These are phyloP conservation scores for Drymonia ruficornis DNA, from an alignment of 2,888 invertebrate species.

Conservation along the genomic window DNA sequence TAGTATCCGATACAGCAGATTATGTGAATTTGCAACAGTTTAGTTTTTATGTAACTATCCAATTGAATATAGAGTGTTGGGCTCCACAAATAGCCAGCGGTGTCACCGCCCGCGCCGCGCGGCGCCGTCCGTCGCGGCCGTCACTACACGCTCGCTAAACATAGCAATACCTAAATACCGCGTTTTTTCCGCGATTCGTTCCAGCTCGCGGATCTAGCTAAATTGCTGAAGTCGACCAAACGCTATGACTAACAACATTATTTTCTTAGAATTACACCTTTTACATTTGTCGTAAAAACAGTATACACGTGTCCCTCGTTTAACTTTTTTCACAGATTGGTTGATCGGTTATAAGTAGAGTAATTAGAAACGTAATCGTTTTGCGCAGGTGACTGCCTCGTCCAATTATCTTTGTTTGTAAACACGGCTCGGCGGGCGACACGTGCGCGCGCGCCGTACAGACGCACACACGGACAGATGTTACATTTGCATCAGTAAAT, in stretches of 20 bases:
- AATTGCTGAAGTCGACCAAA: background rate
- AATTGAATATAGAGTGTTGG: background rate
- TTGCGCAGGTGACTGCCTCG: background rate
- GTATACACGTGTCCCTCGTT: background rate
- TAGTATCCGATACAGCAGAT: background rate
- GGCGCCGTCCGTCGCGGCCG: no score
- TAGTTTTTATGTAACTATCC: constrained; percentile 5
- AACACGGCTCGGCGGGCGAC: background rate
- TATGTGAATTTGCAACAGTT: constrained; percentile 1
- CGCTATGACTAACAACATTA: background rate
- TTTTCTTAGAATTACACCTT: background rate
- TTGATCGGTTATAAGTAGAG: background rate
- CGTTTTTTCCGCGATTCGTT: constrained; percentile 4
- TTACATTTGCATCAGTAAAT: background rate
- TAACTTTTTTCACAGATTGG: background rate
- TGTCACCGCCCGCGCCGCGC: background rate
- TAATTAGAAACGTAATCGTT: background rate
- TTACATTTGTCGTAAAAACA: background rate
- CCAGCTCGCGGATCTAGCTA: constrained; percentile 4
- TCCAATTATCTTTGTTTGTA: background rate
- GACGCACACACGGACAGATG: background rate
- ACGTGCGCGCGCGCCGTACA: no score
- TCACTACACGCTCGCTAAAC: constrained; percentile 3
- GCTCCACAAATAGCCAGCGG: background rate
- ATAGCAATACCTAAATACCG: background rate